These are phyloP conservation scores for Argyresthia albistria DNA, from an alignment of 2,888 invertebrate species.

Conservation along the genomic window DNA sequence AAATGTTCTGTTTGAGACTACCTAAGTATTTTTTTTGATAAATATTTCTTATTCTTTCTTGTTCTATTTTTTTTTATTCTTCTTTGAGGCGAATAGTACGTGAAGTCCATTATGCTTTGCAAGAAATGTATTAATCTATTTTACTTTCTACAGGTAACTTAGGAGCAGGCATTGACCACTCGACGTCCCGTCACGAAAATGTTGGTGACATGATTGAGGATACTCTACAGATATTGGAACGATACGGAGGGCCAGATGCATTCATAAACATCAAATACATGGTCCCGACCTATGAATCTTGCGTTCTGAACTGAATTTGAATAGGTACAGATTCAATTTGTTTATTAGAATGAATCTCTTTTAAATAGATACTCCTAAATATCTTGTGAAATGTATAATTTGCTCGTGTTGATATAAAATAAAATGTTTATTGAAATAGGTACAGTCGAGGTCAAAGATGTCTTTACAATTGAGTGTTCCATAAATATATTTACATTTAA, in stretches of 20 bases:
- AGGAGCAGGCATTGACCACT: slow-evolving; percentile 92
- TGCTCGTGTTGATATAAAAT: too few relatives aligned
- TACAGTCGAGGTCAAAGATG: too few relatives aligned
- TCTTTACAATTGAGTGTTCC: too few relatives aligned
- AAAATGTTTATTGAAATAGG: too few relatives aligned
- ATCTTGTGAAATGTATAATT: not conserved
- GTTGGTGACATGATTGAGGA: slow-evolving; percentile 93
- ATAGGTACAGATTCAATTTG: not conserved
- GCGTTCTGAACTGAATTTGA: slow-evolving; percentile 78
- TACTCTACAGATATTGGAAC: slow-evolving; percentile 91
- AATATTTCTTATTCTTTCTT: too few relatives aligned
- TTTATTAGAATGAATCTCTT: not conserved
- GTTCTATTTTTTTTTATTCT: too few relatives aligned
- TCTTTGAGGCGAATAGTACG: too few relatives aligned
- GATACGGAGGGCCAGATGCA: slow-evolving; percentile 95
- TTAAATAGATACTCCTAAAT: too few relatives aligned
- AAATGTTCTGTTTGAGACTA: too few relatives aligned
- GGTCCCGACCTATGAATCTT: slow-evolving; percentile 97
- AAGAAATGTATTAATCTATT: not conserved
- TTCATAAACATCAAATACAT: slow-evolving; percentile 99
- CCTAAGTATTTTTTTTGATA: too few relatives aligned
- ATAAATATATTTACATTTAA: too few relatives aligned
- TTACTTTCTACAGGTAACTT: slow-evolving; percentile 78
- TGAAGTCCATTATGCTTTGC: too few relatives aligned
- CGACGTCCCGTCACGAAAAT: slow-evolving; percentile 88